Evolutionary conservation across 1,140 invertebrate species (phyloP), one percentile per base, ranked within the genome.

Genomic region (Bombus soroeensis): DNA sequence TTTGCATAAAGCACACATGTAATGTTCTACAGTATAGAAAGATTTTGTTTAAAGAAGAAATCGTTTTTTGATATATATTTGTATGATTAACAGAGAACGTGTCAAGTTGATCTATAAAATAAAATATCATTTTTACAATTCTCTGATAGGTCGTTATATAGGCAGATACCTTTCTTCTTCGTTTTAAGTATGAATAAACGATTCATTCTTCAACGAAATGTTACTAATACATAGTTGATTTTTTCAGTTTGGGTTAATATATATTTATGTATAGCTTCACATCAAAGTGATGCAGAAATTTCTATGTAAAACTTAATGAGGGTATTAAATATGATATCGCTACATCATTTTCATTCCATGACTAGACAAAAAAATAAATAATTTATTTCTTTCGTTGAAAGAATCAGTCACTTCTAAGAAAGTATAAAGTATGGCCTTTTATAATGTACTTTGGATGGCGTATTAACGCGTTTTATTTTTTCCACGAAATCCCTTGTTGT

Each of bases 341-440:
- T 39, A 28, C 72, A 28, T 83, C 73, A 76, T 66, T 76, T 39
- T 39, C 59, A 13, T 68, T 25, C 34, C 73, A 22, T 83, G 81
- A 76, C 62, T 83, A 47, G 73, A 47, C 73, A 66, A 34, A 68
- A 64, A 83, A 79, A 66, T 37, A 53, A 68, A 53, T 39, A 39
- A 76, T 83, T 76, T 76, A 83, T 75, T 43, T 12, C 53, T 47
- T 68, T 37, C 47, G 34, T 3, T 2, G 41, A 76, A 66, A n/a
- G 37, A 71, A 28, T 64, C 34, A 66, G 25, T 43, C 39, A 22
- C 43, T 79, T 22, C 41, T 15, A 53, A 47, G 37, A 47, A 79
- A 68, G 25, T 32, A 47, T 39, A 64, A 68, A 37, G 68, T 28
- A 28, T 70, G 28, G 22, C 25, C 10, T 28, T 71, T 71, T 28